Conservation (phyloP, 2,797 vertebrate genomes). For the Myotis myotis region DNA sequence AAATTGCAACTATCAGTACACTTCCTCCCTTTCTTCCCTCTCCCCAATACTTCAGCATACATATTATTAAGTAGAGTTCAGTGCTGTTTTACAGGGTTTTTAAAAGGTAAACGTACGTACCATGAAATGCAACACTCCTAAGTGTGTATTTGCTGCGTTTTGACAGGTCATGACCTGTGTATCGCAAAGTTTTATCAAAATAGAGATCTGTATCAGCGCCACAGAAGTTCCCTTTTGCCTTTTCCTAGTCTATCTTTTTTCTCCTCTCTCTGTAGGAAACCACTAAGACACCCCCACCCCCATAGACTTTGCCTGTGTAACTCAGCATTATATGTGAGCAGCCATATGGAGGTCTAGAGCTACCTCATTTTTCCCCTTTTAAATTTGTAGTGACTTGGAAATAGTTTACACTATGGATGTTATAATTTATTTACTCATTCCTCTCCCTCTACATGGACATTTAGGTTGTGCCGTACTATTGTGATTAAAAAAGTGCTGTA, state of each 20-base stretch:
- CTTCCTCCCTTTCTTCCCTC: neutral
- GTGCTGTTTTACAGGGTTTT: neutral
- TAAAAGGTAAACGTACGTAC: neutral
- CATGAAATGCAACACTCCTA: neutral
- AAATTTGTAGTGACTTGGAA: neutral
- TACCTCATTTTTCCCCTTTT: neutral
- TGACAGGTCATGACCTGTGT: neutral
- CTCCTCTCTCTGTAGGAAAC: neutral
- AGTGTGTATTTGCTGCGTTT: neutral
- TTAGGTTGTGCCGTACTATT: neutral
- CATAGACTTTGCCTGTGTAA: neutral
- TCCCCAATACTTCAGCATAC: neutral
- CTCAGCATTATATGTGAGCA: neutral
- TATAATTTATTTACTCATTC: neutral
- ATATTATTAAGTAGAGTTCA: conserved; percentile 29
- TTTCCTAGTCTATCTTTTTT: neutral
- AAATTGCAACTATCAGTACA: neutral
- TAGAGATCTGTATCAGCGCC: neutral
- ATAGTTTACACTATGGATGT: neutral
- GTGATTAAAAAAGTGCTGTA: neutral
- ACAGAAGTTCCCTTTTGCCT: neutral
- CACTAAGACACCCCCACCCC: neutral
- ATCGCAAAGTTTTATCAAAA: neutral
- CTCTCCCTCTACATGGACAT: neutral
- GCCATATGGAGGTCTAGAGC: neutral